Base-by-base conservation (phyloP, 2,113 vertebrate genomes). In the Butorides virescens region DNA sequence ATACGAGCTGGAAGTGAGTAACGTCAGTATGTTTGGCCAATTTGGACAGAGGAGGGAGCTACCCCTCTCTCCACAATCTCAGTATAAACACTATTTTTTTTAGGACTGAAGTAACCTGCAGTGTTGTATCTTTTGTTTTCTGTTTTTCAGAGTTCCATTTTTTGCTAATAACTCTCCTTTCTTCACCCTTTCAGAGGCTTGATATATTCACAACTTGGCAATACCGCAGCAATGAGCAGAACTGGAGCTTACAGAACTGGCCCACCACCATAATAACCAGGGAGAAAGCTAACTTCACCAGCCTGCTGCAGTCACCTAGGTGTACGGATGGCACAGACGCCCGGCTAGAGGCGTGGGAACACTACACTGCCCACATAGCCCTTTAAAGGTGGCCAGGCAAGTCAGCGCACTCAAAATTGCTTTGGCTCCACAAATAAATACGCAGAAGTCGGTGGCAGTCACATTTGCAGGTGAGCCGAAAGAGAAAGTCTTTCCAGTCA, bases 1-100 rank as follows among this genome's bases (percentile, higher is more conserved):
- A 52, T 5, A 36, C 0, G 1, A 70, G 32, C 58, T 79, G 42
- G 49, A 68, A 76, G 52, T 0, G 0, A 62, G 39, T 32, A 11
- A 42, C 5, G 22, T n/a, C 47, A 30, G 21, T 8, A 55, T 23
- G 20, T 23, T 3, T 36, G 63, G 34, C n/a, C 84, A 50, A 62
- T 47, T 5, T 46, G 67, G 55, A 83, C 32, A 67, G 50, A 71
- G 55, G 29, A 74, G 70, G 70, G 37, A 84, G 52, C n/a, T 22
- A 66, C 13, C 44, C 1, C 32, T 59, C 30, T 66, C 44, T 53
- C 59, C 76, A 68, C 23, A 34, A 39, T 39, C 56, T 63, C 89
- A 75, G 32, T 17, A 58, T 7, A 52, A 87, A 58, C 11, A 49
- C 18, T 4, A n/a, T 10, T 2, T 3, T 2, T 67, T 86, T n/a